Base-by-base conservation (phyloP, 2,797 vertebrate genomes). In the Hydrophis major region DNA sequence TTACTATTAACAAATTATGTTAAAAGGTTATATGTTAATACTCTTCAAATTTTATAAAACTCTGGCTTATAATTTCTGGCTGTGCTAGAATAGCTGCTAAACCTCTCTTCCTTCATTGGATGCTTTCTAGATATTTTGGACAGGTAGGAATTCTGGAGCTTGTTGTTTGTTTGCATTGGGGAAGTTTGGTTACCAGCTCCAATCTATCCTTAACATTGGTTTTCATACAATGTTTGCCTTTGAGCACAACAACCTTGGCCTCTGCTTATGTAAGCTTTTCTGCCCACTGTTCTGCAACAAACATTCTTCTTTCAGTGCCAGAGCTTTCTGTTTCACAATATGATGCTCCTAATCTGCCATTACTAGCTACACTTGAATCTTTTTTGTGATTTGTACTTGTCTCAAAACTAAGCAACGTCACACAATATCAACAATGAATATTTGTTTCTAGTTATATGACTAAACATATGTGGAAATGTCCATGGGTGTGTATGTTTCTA, bases 401-500 rank as follows among this genome's bases (percentile, higher is more conserved):
- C 63, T 56, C 55, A 50, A 53, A 61, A 83, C 20, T 22, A 91
- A 47, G 42, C 28, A 59, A 88, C 56, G 14, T 56, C 66, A 63
- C 28, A 91, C 60, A 57, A 28, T 63, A 57, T 57, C 78, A 92
- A 89, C 59, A 37, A 59, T 14, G 5, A 18, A 60, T 86, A 78
- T 42, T 89, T 86, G 28, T 83, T 56, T 60, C 37, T 60, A 53
- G 18, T 27, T 42, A 42, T 22, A 37, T 87, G 27, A 37, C 42
- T 25, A 13, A 78, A 12, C 8, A 4, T 89, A 12, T 88, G n/a
- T 37, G 74, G 47, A 56, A 86, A 60, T 28, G 22, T 61, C 25
- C n/a, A 93, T 90, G 92, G 92, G 78, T 87, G 78, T 61, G 57
- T 83, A 86, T 86, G n/a, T 27, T 89, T 89, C 3, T 61, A 27